Evolutionary conservation across 2,797 vertebrate species (phyloP).

Genomic region (Ambastaia sidthimunki): DNA sequence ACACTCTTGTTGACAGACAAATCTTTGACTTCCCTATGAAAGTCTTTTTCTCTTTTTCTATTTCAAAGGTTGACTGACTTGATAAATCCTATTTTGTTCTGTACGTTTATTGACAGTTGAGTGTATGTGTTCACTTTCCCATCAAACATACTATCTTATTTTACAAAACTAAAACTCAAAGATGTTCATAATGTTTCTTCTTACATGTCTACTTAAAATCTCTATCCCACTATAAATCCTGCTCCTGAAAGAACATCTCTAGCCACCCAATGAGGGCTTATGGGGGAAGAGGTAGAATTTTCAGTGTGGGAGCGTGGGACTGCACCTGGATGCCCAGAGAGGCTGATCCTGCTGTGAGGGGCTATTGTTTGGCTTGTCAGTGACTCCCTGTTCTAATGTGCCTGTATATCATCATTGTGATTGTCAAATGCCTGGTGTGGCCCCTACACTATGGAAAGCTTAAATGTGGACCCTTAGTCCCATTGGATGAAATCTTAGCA

Average conservation of each 20-base stretch:
- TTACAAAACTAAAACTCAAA: slow-evolving; percentile 53
- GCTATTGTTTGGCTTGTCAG: slow-evolving; percentile 80
- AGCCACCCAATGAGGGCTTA: slow-evolving; percentile 64
- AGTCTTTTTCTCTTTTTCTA: slow-evolving; percentile 12
- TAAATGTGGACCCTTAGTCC: slow-evolving; percentile 76
- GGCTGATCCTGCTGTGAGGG: slow-evolving; percentile 84
- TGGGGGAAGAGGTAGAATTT: slow-evolving; percentile 68
- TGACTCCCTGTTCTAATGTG: slow-evolving; percentile 76
- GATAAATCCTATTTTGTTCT: slow-evolving; percentile 47
- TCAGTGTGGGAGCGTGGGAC: slow-evolving; percentile 65
- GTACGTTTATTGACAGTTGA: slow-evolving; percentile 3
- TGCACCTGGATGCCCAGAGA: slow-evolving; percentile 77
- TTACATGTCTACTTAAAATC: slow-evolving; percentile 28
- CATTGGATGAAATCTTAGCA: slow-evolving; percentile 84
- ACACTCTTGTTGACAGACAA: slow-evolving; percentile 44
- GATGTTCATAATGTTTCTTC: slow-evolving; percentile 36
- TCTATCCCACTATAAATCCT: slow-evolving; percentile 34
- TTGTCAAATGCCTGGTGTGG: slow-evolving; percentile 75
- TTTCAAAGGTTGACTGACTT: slow-evolving; percentile 49
- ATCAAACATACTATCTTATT: slow-evolving; percentile 10
- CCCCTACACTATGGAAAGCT: slow-evolving; percentile 66
- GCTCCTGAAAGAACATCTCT: slow-evolving; percentile 62
- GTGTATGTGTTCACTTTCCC: slow-evolving; percentile 16
- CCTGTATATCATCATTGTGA: slow-evolving; percentile 79
- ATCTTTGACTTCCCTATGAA: slow-evolving; percentile 31